A percentile compares a stretch with the other conserved stretches of the same genome.
Conservation (phyloP, 1,140 invertebrate species). For the Triops cancriformis region DNA sequence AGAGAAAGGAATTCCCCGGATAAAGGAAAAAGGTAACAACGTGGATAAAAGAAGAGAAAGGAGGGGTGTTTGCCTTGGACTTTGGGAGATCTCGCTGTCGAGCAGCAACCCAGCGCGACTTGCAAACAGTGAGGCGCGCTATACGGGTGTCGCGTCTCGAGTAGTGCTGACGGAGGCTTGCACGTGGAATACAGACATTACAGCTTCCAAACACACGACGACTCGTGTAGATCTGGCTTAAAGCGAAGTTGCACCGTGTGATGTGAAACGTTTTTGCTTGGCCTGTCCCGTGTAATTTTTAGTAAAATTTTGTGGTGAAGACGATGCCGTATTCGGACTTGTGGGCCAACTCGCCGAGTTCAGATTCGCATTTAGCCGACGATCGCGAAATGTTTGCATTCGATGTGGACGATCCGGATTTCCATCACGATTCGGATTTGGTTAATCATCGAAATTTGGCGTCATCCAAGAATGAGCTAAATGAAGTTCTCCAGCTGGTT, state of each 20-base stretch:
- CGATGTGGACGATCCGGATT: slow-evolving; percentile 1
- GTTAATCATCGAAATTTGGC: neutral
- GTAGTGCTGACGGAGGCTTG: neutral
- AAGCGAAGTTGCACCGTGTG: neutral
- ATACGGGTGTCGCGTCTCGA: slow-evolving; percentile 9
- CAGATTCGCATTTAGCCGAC: neutral
- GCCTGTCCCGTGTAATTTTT: neutral
- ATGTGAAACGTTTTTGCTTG: neutral
- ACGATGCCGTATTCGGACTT: neutral
- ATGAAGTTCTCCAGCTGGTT: neutral
- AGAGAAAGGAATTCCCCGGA: slow-evolving; percentile 6
- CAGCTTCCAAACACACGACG: neutral
- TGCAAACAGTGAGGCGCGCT: neutral
- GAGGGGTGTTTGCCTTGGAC: slow-evolving; percentile 12
- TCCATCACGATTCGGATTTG: neutral
- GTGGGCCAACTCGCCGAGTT: neutral
- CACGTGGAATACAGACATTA: neutral
- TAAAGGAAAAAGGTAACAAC: neutral
- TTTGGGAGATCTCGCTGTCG: neutral
- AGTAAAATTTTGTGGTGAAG: neutral
- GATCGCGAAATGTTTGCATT: neutral
- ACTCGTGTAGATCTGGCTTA: neutral
- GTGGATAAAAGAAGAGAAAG: slow-evolving; percentile 11
- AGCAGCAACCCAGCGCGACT: neutral
- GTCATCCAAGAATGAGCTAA: neutral